Conservation (phyloP, 2,113 vertebrate genomes). For the Tor tambroides region DNA sequence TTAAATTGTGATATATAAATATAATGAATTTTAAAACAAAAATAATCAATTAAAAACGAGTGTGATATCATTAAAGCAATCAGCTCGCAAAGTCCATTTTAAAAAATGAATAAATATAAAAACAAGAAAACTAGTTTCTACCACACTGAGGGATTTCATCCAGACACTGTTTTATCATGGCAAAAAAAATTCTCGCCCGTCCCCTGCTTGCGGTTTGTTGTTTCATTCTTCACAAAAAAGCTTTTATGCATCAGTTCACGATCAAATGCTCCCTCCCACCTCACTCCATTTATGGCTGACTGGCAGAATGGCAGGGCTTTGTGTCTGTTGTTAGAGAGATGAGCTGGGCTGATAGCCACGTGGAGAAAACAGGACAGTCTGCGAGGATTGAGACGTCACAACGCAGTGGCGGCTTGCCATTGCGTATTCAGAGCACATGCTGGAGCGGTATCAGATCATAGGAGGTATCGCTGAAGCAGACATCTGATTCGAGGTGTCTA, state of each 20-base stretch:
- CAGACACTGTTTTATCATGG: not conserved
- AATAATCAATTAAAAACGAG: not conserved
- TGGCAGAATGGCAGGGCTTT: constrained; percentile 50
- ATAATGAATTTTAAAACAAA: not conserved
- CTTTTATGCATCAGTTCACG: constrained; percentile 40
- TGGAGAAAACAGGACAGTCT: constrained; percentile 38
- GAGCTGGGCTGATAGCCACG: constrained; percentile 50
- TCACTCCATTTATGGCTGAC: constrained; percentile 36
- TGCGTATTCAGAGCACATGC: constrained; percentile 29
- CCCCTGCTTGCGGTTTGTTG: not conserved
- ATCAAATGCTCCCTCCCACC: constrained; percentile 16
- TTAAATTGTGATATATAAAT: no score
- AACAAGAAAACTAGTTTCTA: not conserved
- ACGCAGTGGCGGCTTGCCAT: constrained; percentile 17
- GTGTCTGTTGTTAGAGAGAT: constrained; percentile 58
- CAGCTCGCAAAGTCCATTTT: not conserved
- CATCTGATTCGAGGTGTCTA: constrained; percentile 41
- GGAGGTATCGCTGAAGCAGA: constrained; percentile 35
- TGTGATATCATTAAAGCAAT: not conserved
- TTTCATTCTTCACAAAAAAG: constrained; percentile 23
- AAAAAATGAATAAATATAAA: not conserved
- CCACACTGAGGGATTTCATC: constrained; percentile 9
- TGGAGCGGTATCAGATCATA: constrained; percentile 37
- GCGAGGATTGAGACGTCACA: constrained; percentile 51
- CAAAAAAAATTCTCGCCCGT: not conserved